Evolutionary conservation across 2,113 vertebrate genomes (phyloP).

Genomic region (Amazona guildingii): DNA sequence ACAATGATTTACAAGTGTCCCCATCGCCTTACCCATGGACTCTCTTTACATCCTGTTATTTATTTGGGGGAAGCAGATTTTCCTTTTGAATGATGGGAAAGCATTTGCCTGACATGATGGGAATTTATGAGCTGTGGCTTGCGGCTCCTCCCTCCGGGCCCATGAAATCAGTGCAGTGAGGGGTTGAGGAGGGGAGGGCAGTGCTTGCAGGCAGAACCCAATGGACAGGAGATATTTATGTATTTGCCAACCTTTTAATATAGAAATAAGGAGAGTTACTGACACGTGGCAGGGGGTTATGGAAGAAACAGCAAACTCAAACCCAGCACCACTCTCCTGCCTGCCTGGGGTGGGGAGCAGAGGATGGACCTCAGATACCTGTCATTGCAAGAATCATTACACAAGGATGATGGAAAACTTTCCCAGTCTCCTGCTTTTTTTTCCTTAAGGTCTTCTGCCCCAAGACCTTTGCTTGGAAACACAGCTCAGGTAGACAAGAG

Average conservation of each 20-base stretch:
- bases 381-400: neutral
- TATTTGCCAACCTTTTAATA: constrained; percentile 53
- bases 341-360: neutral
- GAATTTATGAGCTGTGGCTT: constrained; percentile 59
- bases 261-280: constrained; percentile 45
- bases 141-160: constrained; percentile 5
- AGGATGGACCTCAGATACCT: neutral
- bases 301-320: constrained; percentile 31
- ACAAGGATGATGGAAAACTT: neutral
- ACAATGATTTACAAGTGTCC: constrained; percentile 15
- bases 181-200: neutral
- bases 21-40: neutral
- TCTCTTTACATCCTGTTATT: constrained; percentile 33
- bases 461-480: neutral
- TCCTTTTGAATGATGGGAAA: constrained; percentile 63
- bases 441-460: neutral
- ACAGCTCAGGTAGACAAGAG: neutral
- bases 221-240: constrained; percentile 57
- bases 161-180: neutral
- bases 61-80: constrained; percentile 46
- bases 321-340: constrained; percentile 50
- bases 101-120: constrained; percentile 46
- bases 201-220: neutral
- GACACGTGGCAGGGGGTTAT: neutral
- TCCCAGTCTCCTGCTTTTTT: neutral